Conservation (phyloP, 2,797 vertebrate genomes). For the Gouania willdenowi region DNA sequence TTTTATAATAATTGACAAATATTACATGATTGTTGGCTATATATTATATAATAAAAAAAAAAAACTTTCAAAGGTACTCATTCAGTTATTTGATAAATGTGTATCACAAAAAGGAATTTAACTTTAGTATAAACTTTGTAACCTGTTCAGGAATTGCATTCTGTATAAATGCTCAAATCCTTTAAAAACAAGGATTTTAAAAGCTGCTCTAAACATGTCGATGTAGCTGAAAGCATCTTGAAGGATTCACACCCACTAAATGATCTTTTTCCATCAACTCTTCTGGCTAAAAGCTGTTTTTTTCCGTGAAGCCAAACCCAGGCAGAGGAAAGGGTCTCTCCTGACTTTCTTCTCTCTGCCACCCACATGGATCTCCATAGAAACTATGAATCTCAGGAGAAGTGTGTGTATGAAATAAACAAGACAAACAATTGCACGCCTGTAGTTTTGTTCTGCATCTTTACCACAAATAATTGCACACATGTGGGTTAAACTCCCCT, state of each 20-base stretch:
- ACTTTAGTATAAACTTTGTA: no score
- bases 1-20: no score
- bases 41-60: no score
- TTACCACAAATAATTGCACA: slow-evolving; percentile 37
- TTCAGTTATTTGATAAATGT: no score
- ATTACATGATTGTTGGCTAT: no score
- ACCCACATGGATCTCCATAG: slow-evolving; percentile 55
- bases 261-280: slow-evolving; percentile 23
- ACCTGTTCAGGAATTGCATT: no score
- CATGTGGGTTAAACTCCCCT: slow-evolving; percentile 10
- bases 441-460: slow-evolving; percentile 42
- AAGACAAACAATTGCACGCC: slow-evolving; percentile 36
- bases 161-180: no score
- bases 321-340: slow-evolving; percentile 36
- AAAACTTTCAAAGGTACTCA: no score
- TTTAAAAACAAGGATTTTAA: no score
- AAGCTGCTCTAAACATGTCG: no score
- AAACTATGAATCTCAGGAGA: slow-evolving; percentile 39
- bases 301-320: slow-evolving; percentile 18
- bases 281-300: slow-evolving; percentile 13
- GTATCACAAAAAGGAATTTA: no score
- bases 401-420: slow-evolving; percentile 30
- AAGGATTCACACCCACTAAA: slow-evolving; percentile 3
- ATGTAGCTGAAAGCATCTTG: no score
- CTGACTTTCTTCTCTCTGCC: slow-evolving; percentile 23